Percentiles rank a stretch among this genome's conserved stretches.
Evolutionary conservation across 2,888 invertebrate genomes (phyloP).

Genomic region (Mythimna vitellina): DNA sequence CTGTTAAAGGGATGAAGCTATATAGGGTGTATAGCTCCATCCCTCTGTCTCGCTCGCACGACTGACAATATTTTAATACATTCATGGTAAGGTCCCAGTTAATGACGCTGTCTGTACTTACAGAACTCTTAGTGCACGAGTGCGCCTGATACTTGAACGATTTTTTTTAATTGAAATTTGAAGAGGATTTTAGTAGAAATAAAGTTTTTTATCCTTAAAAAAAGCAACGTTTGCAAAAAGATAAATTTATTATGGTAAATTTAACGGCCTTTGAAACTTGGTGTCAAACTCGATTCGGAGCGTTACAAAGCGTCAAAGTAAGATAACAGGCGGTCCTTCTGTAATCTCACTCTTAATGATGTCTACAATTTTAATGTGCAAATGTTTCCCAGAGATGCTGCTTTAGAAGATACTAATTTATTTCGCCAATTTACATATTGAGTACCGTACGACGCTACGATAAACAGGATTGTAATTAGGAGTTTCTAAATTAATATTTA

Average conservation of each 20-base stretch:
- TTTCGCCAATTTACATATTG: conserved; percentile 24
- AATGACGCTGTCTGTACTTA: too few species aligned
- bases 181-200: conserved; percentile 9
- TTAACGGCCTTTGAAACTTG: conserved; percentile 21
- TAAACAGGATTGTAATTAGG: neutral
- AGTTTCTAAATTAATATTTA: conserved; percentile 12
- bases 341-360: conserved; percentile 29
- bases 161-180: conserved; percentile 16
- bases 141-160: neutral
- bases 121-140: neutral
- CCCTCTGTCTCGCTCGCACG: too few species aligned
- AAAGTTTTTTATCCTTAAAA: conserved; percentile 20
- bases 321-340: conserved; percentile 1
- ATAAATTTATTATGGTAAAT: neutral
- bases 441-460: neutral
- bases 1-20: too few species aligned
- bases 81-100: too few species aligned
- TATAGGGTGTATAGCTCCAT: too few species aligned
- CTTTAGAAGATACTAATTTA: conserved; percentile 16
- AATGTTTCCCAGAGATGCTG: conserved; percentile 11
- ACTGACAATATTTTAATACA: too few species aligned
- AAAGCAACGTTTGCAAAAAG: conserved; percentile 9
- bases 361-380: conserved; percentile 18
- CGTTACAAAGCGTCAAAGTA: neutral
- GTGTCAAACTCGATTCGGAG: conserved; percentile 1